Evolutionary conservation across 1,140 invertebrate species (phyloP).

Genomic region (Pogonognathellus flavescens): DNA sequence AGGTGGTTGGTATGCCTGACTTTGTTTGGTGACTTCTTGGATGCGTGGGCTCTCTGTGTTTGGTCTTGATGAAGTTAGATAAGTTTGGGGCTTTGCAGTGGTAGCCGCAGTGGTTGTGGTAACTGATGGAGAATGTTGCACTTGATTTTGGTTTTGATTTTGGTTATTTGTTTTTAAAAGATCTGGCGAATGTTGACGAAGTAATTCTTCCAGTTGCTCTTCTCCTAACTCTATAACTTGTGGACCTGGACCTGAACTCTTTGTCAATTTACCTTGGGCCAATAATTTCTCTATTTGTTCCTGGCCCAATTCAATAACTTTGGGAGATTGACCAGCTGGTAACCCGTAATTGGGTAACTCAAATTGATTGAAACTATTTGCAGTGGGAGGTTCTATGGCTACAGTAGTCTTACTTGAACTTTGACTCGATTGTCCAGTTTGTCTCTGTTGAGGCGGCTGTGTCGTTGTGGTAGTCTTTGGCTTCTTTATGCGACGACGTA

Average conservation of each 20-base stretch:
- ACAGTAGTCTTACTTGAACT: not conserved
- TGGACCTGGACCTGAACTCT: constrained; percentile 16
- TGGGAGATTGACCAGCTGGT: constrained; percentile 20
- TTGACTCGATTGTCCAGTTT: not conserved
- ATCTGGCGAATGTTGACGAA: constrained; percentile 2
- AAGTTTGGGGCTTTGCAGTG: not conserved
- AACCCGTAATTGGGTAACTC: constrained; percentile 32
- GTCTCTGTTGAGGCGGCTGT: not conserved
- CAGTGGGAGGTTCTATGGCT: constrained; percentile 20
- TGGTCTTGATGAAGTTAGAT: not conserved
- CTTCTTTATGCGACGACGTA: constrained; percentile 32
- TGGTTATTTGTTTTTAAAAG: not conserved
- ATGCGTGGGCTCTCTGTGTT: not conserved
- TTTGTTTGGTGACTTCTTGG: not conserved
- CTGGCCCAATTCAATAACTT: constrained; percentile 19
- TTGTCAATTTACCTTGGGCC: not conserved
- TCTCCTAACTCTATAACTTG: constrained; percentile 45
- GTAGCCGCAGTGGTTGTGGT: not conserved
- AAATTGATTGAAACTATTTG: constrained; percentile 27
- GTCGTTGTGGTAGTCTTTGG: constrained; percentile 14
- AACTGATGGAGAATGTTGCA: not conserved
- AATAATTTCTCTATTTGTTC: constrained; percentile 36
- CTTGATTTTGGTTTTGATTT: not conserved
- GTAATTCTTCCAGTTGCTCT: not conserved
- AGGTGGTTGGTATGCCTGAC: not conserved